Evolutionary conservation across 2,113 vertebrate species (phyloP), one percentile per base, ranked within the genome.

Genomic region (Phainopepla nitens): DNA sequence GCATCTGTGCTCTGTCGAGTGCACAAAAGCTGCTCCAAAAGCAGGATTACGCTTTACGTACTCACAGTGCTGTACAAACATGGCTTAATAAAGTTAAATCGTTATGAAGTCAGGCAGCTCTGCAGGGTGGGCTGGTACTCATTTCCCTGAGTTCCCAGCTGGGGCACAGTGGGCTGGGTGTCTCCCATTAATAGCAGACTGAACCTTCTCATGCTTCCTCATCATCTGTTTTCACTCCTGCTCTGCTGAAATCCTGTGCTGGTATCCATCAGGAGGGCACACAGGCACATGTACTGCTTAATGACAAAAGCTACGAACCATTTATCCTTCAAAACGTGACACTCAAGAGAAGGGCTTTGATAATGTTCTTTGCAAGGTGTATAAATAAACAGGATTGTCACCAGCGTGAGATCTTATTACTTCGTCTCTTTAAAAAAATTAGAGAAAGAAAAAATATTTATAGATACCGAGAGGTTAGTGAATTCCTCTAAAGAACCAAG

Each of bases 401-500:
- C 68, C 20, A 20, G 47, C 0, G 0, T 60, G 53, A 31, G 80
- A 56, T 96, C 82, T 94, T 62, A 49, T 94, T 94, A 94, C 11
- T 8, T 83, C 81, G 71, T 70, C 82, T 90, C 93, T 87, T 54
- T 12, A 39, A 70, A 93, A 95, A 92, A 92, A 75, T 11, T 56
- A 73, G 62, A 56, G 45, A 58, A 87, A 93, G 90, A 51, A 82
- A 78, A 90, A 92, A 92, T 96, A 93, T 95, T 96, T 96, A 71
- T 81, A 89, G 89, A 84, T 93, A 95, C 76, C 47, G 41, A 90
- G 82, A 77, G 87, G 82, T 88, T 86, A 69, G 72, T 96, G 90
- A 96, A 90, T 95, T 95, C 88, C 77, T 97, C 42, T 94, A 39
- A 90, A 92, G 92, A 89, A 89, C 49, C 49, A 56, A 90, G 75